Conservation (phyloP, 1,140 invertebrate genomes). For the Ips nitidus region DNA sequence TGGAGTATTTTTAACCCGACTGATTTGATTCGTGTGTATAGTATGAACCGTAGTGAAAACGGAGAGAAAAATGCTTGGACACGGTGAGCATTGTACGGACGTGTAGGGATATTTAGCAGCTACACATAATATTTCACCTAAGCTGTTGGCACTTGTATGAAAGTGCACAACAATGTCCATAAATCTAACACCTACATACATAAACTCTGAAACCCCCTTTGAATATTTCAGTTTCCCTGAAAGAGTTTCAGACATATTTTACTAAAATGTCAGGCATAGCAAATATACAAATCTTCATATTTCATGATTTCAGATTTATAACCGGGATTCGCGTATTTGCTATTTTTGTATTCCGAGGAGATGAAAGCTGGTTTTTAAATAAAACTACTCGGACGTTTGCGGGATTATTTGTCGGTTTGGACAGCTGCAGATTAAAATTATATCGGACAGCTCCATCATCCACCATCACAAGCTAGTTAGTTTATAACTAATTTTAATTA, state of each 20-base stretch:
- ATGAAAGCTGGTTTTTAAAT: slow-evolving; percentile 5
- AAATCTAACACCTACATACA: slow-evolving; percentile 41
- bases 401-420: not conserved
- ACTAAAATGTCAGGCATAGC: slow-evolving; percentile 34
- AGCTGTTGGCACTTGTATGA: slow-evolving; percentile 46
- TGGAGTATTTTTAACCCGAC: slow-evolving; percentile 5
- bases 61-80: no score
- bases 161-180: slow-evolving; percentile 40
- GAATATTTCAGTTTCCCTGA: slow-evolving; percentile 37
- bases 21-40: not conserved
- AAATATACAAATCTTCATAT: slow-evolving; percentile 39
- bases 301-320: slow-evolving; percentile 31
- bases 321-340: slow-evolving; percentile 17
- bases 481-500: slow-evolving; percentile 1
- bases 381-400: not conserved
- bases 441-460: no score
- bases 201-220: slow-evolving; percentile 29
- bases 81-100: not conserved
- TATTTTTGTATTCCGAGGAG: slow-evolving; percentile 22
- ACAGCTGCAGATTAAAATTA: no score
- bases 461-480: not conserved
- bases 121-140: slow-evolving; percentile 46
- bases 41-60: not conserved
- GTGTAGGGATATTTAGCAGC: slow-evolving; percentile 4
- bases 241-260: slow-evolving; percentile 37